Conservation (phyloP, 2,113 vertebrate species). For the Megaceryle maxima region DNA sequence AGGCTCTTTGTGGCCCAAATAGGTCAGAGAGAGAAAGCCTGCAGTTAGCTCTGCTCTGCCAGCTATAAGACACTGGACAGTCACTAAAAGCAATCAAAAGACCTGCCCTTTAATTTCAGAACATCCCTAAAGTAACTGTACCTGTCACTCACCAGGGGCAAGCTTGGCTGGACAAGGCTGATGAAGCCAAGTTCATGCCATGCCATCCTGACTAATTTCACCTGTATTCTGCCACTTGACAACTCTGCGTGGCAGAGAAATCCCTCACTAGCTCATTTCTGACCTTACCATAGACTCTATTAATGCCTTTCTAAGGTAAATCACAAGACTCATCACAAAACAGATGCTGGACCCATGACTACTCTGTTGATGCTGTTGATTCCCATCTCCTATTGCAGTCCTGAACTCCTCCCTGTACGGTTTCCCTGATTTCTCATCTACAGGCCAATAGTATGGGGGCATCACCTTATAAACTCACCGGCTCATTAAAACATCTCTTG, state of each 20-base stretch:
- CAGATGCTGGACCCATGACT: background rate
- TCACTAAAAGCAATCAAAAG: background rate
- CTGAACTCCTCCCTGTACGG: background rate
- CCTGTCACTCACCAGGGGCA: fast-evolving
- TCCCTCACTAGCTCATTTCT: background rate
- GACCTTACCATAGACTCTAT: background rate
- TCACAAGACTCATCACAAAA: background rate
- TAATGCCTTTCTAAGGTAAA: background rate
- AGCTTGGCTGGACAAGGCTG: background rate
- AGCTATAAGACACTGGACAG: background rate
- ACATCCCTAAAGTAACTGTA: background rate
- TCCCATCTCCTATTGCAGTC: background rate
- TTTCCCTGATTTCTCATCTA: background rate
- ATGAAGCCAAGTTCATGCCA: background rate
- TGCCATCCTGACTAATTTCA: too few species aligned
- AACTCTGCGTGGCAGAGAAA: background rate
- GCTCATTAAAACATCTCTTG: background rate
- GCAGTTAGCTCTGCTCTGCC: background rate
- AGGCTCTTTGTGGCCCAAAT: background rate
- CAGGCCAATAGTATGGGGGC: background rate
- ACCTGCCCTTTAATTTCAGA: background rate
- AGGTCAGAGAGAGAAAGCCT: background rate
- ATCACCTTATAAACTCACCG: background rate
- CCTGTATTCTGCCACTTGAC: background rate
- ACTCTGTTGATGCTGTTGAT: background rate